A percentile compares a stretch with the other conserved stretches of the same genome.
Conservation (phyloP, 1,140 invertebrate genomes). For the Drosophila varians region DNA sequence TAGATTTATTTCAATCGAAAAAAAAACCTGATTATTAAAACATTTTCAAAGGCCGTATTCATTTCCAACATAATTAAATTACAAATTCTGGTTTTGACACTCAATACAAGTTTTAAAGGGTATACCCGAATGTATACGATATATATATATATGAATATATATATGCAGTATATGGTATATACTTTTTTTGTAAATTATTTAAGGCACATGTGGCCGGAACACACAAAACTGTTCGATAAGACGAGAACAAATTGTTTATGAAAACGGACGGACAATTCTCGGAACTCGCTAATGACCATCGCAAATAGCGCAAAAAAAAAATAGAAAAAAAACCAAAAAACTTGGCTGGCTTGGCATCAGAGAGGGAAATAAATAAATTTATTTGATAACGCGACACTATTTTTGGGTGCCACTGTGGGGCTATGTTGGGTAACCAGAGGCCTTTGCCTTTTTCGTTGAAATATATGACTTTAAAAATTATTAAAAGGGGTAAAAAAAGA, state of each 20-base stretch:
- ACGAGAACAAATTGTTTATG: conserved; percentile 27
- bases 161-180: background rate
- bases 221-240: conserved; percentile 5
- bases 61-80: no score
- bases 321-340: no score
- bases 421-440: background rate
- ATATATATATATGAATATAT: background rate
- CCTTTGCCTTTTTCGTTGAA: no score
- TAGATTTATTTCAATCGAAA: no score
- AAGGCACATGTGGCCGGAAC: background rate
- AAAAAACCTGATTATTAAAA: no score
- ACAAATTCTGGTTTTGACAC: no score
- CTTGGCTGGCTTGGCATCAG: background rate
- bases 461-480: background rate
- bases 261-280: conserved; percentile 6
- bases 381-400: conserved; percentile 9
- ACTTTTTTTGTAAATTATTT: background rate
- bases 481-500: no score
- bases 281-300: conserved; percentile 26
- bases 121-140: background rate
- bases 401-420: background rate
- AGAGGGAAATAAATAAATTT: background rate
- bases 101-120: no score
- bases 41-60: no score
- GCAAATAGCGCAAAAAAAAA: conserved; percentile 17